These are phyloP conservation scores for Pao palembangensis DNA, from an alignment of 2,113 vertebrate genomes.

Conservation along the genomic window DNA sequence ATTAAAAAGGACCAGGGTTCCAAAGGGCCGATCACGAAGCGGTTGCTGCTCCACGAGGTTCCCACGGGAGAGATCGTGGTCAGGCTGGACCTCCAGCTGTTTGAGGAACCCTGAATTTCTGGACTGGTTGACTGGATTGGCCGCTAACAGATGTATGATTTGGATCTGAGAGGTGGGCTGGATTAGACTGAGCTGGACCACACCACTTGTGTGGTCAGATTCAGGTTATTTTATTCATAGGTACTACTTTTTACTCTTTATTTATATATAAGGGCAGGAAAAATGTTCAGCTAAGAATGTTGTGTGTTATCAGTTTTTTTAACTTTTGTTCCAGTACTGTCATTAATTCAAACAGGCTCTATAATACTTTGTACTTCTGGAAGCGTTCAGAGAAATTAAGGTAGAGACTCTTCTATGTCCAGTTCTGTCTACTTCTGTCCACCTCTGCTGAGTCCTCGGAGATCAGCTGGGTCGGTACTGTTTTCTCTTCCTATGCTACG, in stretches of 20 bases:
- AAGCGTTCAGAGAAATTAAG: too few species aligned
- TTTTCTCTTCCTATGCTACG: slow-evolving; percentile 29
- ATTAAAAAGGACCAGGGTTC: slow-evolving; percentile 99
- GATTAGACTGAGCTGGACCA: slow-evolving; percentile 20
- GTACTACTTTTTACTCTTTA: background rate
- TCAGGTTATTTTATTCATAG: background rate
- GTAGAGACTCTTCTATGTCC: background rate
- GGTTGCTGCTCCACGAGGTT: slow-evolving; percentile 95
- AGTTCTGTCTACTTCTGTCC: slow-evolving; percentile 2
- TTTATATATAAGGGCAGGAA: background rate
- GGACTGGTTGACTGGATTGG: background rate
- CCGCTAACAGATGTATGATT: background rate
- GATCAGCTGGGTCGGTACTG: slow-evolving; percentile 26
- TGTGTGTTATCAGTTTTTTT: too few species aligned
- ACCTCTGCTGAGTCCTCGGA: slow-evolving; percentile 1
- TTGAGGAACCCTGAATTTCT: slow-evolving; percentile 85
- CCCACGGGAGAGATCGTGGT: slow-evolving; percentile 98
- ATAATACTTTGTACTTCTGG: too few species aligned
- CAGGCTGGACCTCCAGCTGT: slow-evolving; percentile 93
- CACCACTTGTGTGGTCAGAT: background rate
- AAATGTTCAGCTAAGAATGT: too few species aligned
- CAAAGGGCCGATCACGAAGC: slow-evolving; percentile 96
- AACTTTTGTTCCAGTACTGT: too few species aligned
- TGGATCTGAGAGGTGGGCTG: slow-evolving; percentile 1
- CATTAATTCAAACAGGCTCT: too few species aligned